Conservation (phyloP, 2,113 vertebrate genomes). For the Oryzias woworae region DNA sequence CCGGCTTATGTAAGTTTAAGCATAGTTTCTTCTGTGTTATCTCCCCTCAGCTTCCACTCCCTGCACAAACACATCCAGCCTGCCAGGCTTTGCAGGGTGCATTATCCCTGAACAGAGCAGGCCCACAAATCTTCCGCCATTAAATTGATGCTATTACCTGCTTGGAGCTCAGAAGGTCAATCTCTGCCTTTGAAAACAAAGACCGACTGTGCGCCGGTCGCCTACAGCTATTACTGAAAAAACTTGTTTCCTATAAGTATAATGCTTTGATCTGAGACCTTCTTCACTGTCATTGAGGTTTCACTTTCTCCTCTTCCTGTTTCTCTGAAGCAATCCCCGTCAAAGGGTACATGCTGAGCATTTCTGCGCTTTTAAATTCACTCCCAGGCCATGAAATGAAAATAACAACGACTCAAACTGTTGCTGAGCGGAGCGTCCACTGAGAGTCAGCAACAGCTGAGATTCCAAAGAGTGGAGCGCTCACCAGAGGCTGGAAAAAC, state of each 20-base stretch:
- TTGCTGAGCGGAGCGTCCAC: too few species aligned
- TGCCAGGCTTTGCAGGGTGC: conserved; percentile 19
- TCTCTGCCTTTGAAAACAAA: conserved; percentile 53
- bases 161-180: conserved; percentile 53
- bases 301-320: background rate
- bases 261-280: conserved; percentile 45
- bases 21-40: conserved; percentile 32
- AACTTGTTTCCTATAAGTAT: conserved; percentile 7
- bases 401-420: too few species aligned
- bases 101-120: conserved; percentile 19
- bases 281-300: conserved; percentile 23
- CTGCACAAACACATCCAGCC: conserved; percentile 20
- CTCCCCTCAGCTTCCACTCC: conserved; percentile 1
- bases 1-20: conserved; percentile 50
- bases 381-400: too few species aligned
- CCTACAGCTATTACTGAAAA: conserved; percentile 27
- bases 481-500: too few species aligned
- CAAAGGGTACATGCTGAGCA: too few species aligned
- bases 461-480: too few species aligned
- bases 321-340: background rate
- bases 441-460: too few species aligned
- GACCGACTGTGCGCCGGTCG: conserved; percentile 44
- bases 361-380: too few species aligned
- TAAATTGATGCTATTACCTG: conserved; percentile 67
- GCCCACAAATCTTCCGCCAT: conserved; percentile 35